Evolutionary conservation across 2,797 vertebrate genomes (phyloP).

Genomic region (Anguilla megastoma): DNA sequence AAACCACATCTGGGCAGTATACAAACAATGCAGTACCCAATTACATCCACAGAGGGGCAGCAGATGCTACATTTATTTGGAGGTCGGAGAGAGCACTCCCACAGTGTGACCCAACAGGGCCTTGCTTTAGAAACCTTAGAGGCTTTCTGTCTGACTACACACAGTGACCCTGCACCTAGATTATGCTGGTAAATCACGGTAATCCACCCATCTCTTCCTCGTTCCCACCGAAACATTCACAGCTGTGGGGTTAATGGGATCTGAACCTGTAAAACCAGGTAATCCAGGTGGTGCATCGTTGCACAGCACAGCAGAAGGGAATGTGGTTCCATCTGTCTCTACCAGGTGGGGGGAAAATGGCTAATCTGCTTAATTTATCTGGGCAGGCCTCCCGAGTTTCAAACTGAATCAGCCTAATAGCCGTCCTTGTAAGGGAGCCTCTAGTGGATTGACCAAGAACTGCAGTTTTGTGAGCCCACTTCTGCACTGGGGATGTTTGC

Average conservation of each 20-base stretch:
- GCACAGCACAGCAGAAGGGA: constrained; percentile 14
- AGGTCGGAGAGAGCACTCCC: neutral
- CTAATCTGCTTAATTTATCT: constrained; percentile 60
- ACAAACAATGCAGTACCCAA: neutral
- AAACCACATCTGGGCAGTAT: neutral
- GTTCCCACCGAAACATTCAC: neutral
- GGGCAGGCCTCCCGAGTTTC: constrained; percentile 35
- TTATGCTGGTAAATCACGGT: neutral
- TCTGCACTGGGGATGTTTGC: neutral
- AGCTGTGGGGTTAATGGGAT: constrained; percentile 28
- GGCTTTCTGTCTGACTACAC: constrained; percentile 4
- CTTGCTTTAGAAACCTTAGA: neutral
- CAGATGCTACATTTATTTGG: neutral
- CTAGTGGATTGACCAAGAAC: neutral
- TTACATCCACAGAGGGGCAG: constrained; percentile 26
- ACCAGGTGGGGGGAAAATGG: constrained; percentile 46
- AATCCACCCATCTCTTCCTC: neutral
- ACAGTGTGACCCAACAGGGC: neutral
- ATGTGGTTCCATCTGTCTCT: constrained; percentile 53
- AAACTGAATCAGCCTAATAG: neutral
- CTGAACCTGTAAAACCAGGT: constrained; percentile 34
- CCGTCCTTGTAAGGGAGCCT: neutral
- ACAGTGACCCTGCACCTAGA: neutral
- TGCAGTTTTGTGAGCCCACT: neutral
- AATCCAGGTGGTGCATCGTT: constrained; percentile 50